phyloP scores from a whole-genome alignment of 2,888 invertebrate genomes.

The Ectropis crepuscularia region DNA sequence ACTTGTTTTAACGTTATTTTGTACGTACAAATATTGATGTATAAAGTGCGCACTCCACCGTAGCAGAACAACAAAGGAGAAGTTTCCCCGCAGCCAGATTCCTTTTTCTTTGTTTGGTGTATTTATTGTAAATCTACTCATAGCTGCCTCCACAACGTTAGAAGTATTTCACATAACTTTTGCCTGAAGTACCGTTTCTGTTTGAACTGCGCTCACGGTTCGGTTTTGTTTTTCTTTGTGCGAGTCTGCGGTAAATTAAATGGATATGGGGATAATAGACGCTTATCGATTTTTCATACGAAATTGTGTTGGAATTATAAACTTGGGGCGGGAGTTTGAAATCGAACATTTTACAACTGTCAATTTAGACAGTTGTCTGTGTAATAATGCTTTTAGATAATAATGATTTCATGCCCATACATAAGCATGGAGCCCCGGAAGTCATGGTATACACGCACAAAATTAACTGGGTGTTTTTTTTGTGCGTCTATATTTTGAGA shows the following conservation, averaged over 20 bases:
- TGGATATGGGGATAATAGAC: conserved; percentile 32
- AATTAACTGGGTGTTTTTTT: too few species aligned
- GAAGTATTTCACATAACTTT: conserved; percentile 83
- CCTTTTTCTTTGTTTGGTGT: conserved; percentile 84
- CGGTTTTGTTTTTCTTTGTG: conserved; percentile 42
- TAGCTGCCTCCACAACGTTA: conserved; percentile 73
- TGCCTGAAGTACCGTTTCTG: conserved; percentile 54
- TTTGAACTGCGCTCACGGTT: conserved; percentile 41
- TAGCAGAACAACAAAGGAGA: conserved; percentile 71
- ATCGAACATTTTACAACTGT: too few species aligned
- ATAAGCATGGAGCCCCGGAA: too few species aligned
- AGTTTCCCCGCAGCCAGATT: conserved; percentile 82
- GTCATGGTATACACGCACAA: too few species aligned
- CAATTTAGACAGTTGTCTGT: too few species aligned
- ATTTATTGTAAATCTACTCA: conserved; percentile 85
- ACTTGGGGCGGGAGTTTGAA: background rate
- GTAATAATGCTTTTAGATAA: too few species aligned
- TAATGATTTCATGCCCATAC: too few species aligned
- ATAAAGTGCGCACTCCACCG: conserved; percentile 49
- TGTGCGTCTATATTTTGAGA: too few species aligned
- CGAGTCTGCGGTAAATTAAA: conserved; percentile 29
- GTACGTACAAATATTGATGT: conserved; percentile 52
- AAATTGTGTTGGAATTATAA: background rate
- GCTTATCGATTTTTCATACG: conserved; percentile 26
- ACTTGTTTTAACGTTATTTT: conserved; percentile 13